Conservation (phyloP, 2,888 invertebrate species). For the Hyalella azteca region DNA sequence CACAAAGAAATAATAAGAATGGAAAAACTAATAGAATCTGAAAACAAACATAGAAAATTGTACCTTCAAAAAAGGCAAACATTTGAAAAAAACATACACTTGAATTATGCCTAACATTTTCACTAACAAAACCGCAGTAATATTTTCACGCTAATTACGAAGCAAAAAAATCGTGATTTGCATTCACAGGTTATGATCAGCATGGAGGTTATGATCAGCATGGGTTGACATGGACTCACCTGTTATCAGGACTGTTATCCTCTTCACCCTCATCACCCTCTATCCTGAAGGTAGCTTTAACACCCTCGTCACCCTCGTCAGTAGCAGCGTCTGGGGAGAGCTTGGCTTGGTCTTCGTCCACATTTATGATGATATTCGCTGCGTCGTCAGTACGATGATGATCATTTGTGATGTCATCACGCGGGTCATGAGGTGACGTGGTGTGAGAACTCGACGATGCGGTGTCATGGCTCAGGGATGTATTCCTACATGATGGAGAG, state of each 20-base stretch:
- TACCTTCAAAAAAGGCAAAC: too few relatives aligned
- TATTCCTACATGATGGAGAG: too few relatives aligned
- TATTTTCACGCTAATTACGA: too few relatives aligned
- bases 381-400: neutral
- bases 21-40: neutral
- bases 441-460: neutral
- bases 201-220: too few relatives aligned
- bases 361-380: neutral
- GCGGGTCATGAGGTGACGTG: neutral
- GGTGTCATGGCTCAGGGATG: neutral
- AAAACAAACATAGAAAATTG: too few relatives aligned
- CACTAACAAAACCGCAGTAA: too few relatives aligned
- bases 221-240: too few relatives aligned
- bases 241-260: conserved; percentile 3
- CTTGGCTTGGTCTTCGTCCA: neutral
- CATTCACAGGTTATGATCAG: too few relatives aligned
- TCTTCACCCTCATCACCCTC: conserved; percentile 53
- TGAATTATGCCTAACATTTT: too few relatives aligned
- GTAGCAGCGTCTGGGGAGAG: neutral
- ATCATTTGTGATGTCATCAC: too few relatives aligned
- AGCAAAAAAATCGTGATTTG: too few relatives aligned
- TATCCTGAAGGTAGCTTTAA: conserved; percentile 55
- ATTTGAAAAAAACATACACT: too few relatives aligned
- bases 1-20: neutral
- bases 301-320: neutral